Evolutionary conservation across 1,140 invertebrate genomes (phyloP).

Genomic region (Bursaphelenchus mucronatus): DNA sequence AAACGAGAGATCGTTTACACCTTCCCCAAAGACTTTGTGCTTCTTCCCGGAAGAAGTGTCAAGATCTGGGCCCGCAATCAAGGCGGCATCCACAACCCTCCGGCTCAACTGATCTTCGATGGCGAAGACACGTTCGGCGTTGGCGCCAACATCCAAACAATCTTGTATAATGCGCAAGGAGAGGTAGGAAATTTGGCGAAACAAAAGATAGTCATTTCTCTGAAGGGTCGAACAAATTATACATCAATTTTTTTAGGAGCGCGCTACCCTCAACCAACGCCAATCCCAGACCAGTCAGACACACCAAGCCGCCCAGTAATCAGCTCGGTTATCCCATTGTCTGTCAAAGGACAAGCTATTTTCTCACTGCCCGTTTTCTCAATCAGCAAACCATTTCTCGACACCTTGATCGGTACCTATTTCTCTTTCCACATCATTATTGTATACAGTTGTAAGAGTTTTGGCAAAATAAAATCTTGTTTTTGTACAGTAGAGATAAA

Average conservation of each 20-base stretch:
- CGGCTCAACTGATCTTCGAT: slow-evolving; percentile 57
- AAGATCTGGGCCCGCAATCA: slow-evolving; percentile 58
- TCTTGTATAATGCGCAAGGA: slow-evolving; percentile 59
- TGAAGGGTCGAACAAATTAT: not conserved
- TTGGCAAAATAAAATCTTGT: too few relatives aligned
- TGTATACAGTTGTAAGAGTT: too few relatives aligned
- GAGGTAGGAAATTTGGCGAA: slow-evolving; percentile 39
- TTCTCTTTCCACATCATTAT: too few relatives aligned
- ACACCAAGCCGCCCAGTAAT: too few relatives aligned
- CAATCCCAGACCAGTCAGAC: slow-evolving; percentile 40
- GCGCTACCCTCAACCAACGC: slow-evolving; percentile 58
- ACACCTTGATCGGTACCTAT: too few relatives aligned
- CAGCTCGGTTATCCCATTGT: too few relatives aligned
- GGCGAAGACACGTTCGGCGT: slow-evolving; percentile 60
- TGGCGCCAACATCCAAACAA: slow-evolving; percentile 57
- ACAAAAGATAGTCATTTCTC: not conserved
- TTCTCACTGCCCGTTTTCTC: too few relatives aligned
- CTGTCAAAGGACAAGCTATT: too few relatives aligned
- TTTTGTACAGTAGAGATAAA: too few relatives aligned
- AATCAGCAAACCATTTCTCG: too few relatives aligned
- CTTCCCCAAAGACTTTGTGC: slow-evolving; percentile 50
- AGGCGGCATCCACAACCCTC: slow-evolving; percentile 51
- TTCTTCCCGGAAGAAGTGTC: slow-evolving; percentile 49
- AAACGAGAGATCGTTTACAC: slow-evolving; percentile 59
- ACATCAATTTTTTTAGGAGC: slow-evolving; percentile 40